Base-by-base conservation (phyloP, 2,113 vertebrate genomes). In the Aldabrachelys gigantea region DNA sequence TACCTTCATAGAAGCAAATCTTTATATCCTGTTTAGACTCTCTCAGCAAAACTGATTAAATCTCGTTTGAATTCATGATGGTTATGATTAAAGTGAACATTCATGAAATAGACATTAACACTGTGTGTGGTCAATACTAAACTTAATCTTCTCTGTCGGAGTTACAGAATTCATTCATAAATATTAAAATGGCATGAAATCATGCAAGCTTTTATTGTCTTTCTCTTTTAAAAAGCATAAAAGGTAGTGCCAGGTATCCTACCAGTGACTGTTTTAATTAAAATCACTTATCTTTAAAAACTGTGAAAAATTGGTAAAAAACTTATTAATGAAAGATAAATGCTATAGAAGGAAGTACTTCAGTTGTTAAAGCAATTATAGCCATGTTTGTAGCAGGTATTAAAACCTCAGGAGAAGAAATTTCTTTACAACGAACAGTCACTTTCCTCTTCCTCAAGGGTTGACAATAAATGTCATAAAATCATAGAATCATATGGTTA, bases 51-150 rank as follows among this genome's bases (percentile, higher is more conserved):
- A 56, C 31, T 85, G 59, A 88, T 80, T 69, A 78, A 84, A 80
- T 84, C 54, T 81, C 91, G 10, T 62, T 53, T 82, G 62, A 91
- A 91, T 92, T 79, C 84, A 35, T 79, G 65, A 65, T 89, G 27
- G 9, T 59, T 95, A 85, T 90, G 76, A 87, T 47, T 90, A 95
- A 84, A 16, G 27, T 69, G 25, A 62, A 49, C n/a, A 25, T 87
- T 89, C 65, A 11, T 79, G 14, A 78, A 89, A 84, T 17, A 95
- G 49, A 56, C 5, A 52, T 93, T 83, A 88, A 84, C 76, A 57
- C 76, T 27, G 10, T 78, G 35, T 84, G 17, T 44, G 38, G 65
- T 75, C 62, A 53, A 80, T 91, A 95, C 41, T 53, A 87, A 87
- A 93, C 10, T 83, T 88, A 86, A 90, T 90, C 35, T 76, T 2